phyloP scores from a whole-genome alignment of 2,888 invertebrate genomes.

The Rotaria socialis region DNA sequence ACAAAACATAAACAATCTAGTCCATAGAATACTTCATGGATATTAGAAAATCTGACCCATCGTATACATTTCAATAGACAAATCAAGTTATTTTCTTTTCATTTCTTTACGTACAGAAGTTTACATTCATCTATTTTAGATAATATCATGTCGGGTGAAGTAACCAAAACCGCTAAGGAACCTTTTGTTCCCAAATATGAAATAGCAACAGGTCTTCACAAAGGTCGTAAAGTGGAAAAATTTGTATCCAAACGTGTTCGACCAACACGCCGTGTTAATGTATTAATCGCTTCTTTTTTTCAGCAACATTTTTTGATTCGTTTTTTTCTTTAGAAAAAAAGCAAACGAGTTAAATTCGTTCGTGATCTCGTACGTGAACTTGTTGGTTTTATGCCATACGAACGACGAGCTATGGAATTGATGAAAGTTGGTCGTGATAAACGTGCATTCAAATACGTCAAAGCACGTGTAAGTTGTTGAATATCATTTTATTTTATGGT shows the following conservation, averaged over 20 bases:
- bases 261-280: neutral
- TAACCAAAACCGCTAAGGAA: conserved; percentile 34
- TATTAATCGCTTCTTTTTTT: neutral
- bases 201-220: conserved; percentile 42
- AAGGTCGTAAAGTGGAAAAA: conserved; percentile 42
- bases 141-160: conserved; percentile 38
- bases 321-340: neutral
- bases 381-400: conserved; percentile 95
- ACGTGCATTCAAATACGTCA: conserved; percentile 92
- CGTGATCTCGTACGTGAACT: conserved; percentile 93
- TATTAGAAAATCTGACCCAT: neutral
- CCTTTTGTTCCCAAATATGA: conserved; percentile 40
- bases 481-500: neutral
- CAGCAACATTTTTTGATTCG: too few relatives aligned
- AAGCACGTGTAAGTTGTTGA: conserved; percentile 68
- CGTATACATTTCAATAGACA: neutral
- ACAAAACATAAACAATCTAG: neutral
- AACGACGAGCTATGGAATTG: conserved; percentile 97
- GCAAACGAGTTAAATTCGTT: conserved; percentile 70
- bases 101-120: conserved; percentile 28
- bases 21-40: neutral
- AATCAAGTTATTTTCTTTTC: too few relatives aligned
- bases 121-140: conserved; percentile 34
- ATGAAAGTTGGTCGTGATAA: conserved; percentile 93
- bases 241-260: neutral